Evolutionary conservation across 2,888 invertebrate genomes (phyloP), one percentile per base, ranked within the genome.

Genomic region (Phoenoteleia sp.): DNA sequence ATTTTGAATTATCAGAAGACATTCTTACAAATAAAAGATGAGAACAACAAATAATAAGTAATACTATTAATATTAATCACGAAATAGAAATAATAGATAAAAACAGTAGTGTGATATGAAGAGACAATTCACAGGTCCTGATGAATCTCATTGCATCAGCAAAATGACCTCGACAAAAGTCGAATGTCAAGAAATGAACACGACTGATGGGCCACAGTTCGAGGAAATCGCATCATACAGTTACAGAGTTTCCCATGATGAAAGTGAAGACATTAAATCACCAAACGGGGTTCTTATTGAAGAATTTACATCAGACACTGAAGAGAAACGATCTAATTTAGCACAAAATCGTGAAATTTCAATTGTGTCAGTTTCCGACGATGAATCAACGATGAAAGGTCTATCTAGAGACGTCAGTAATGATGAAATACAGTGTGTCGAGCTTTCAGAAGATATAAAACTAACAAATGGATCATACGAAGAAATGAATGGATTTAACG

Each of bases 321-420:
- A 94, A 89, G 90, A 94, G 91, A 49, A 93, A 90, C 91, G 92
- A 90, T 84, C 91, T 2, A 94, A 89, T 84, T 91, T 94, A 3
- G 86, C 89, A 5, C 91, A 94, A 0, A 95, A 94, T 88, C 94
- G 96, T 86, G 95, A 95, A 3, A 92, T 96, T n/a, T 96, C 96
- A 0, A 96, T 96, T n/a, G 95, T 95, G 82, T 96, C 96, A 0
- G 94, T 96, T 29, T 96, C 96, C 0, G 96, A 96, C 91, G 96
- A 96, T 86, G 96, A 96, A 23, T 94, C 94, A 85, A 95, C 95
- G 49, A 93, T 95, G 93, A 95, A 95, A 66, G 95, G 95, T 17
- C 94, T 95, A 71, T 95, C 95, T 0, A 93, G 95, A 75, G 95
- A 96, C 85, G 94, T 95, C 67, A 95, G 95, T 3, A 94, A 95